A percentile compares a stretch with the other conserved stretches of the same genome.
phyloP scores from a whole-genome alignment of 2,113 vertebrate genomes.

The Azemiops feae region DNA sequence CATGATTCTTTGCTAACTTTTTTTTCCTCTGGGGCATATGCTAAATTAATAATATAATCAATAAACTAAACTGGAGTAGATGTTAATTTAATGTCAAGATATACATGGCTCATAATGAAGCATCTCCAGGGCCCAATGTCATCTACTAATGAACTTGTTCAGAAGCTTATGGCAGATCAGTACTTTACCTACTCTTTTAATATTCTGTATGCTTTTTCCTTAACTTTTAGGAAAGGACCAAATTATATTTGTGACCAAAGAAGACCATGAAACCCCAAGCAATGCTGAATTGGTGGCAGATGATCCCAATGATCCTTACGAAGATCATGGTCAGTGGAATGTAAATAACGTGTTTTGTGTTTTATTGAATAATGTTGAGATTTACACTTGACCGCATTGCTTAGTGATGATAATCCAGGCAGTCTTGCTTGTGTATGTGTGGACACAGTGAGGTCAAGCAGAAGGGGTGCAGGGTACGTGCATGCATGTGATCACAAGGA shows the following conservation, averaged over 20 bases:
- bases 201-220: not conserved
- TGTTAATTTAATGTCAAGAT: not conserved
- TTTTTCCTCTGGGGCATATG: not conserved
- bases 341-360: not conserved
- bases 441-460: not conserved
- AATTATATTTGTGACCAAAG: slow-evolving; percentile 84
- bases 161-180: not conserved
- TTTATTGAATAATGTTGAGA: not conserved
- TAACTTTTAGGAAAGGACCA: slow-evolving; percentile 74
- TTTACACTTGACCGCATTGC: not conserved
- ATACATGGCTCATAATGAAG: not conserved
- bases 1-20: not conserved
- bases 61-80: not conserved
- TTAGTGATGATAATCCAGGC: not conserved
- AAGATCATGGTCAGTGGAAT: slow-evolving; percentile 80
- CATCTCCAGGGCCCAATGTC: not conserved
- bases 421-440: not conserved
- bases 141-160: not conserved
- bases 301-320: slow-evolving; percentile 93
- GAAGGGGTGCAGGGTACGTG: not conserved
- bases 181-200: slow-evolving; percentile 19
- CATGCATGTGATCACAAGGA: not conserved
- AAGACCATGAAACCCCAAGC: slow-evolving; percentile 92
- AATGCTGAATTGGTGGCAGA: slow-evolving; percentile 93
- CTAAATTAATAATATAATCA: not conserved